These are phyloP conservation scores for Drosophila picticornis DNA, from an alignment of 2,888 invertebrate species.

Conservation along the genomic window DNA sequence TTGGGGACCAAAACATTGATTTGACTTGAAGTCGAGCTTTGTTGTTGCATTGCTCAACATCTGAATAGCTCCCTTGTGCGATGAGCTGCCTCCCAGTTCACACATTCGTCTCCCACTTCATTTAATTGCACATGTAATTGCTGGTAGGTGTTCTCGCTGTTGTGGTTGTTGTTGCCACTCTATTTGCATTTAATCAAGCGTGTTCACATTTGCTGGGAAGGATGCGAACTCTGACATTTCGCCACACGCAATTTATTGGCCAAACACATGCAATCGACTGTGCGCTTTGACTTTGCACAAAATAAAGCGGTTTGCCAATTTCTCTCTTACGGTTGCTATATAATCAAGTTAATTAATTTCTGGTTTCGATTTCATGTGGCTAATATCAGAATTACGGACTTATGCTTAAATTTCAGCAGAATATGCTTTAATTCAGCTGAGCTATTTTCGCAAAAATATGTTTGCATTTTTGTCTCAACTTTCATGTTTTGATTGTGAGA, in stretches of 20 bases:
- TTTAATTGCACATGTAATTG: conserved; percentile 70
- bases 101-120: conserved; percentile 44
- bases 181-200: conserved; percentile 75
- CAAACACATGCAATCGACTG: conserved; percentile 41
- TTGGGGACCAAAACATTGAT: conserved; percentile 53
- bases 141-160: conserved; percentile 39
- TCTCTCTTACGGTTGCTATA: background rate
- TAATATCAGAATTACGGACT: background rate
- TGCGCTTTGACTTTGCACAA: conserved; percentile 11
- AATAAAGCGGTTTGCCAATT: conserved; percentile 10
- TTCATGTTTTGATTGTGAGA: background rate
- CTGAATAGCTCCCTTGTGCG: conserved; percentile 2
- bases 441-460: background rate
- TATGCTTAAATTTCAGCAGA: background rate
- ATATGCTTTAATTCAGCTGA: background rate
- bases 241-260: conserved; percentile 48
- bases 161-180: conserved; percentile 24
- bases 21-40: conserved; percentile 38
- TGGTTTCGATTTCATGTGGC: background rate
- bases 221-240: conserved; percentile 22
- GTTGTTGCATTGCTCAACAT: conserved; percentile 14
- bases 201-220: conserved; percentile 28
- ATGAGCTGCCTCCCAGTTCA: conserved; percentile 11
- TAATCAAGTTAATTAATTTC: conserved; percentile 4
- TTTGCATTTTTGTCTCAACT: background rate